Evolutionary conservation across 1,140 invertebrate genomes (phyloP), one percentile per base, ranked within the genome.

Genomic region (Drosophila nigrodunni): DNA sequence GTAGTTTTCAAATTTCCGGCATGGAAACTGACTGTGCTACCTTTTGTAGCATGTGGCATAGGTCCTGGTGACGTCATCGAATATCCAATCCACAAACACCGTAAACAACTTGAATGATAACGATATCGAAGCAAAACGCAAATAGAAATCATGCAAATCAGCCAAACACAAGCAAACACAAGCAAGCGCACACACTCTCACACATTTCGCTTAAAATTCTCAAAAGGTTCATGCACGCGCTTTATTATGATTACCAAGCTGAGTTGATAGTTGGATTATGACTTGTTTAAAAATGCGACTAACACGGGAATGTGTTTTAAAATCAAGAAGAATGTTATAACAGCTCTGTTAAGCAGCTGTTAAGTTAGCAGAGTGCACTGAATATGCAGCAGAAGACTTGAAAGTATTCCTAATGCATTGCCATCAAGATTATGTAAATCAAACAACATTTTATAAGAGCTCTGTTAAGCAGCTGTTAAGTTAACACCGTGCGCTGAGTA

Each of bases 1-100:
- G 74, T 57, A 64, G 74, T 67, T 81, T 81, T 70, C 78, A 71
- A 81, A 81, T 81, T 81, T 81, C 78, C 78, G 78, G 59, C 59
- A 61, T 60, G 66, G 44, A 79, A 74, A 78, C 79, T 54, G n/a
- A 35, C 34, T 59, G 49, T 43, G 58, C 30, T 60, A 52, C 57
- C 47, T 37, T 66, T 52, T 62, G 37, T 61, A 46, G 46, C 21
- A 43, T 35, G 7, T 13, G 35, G n/a, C 35, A 50, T 5, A 35
- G 4, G 15, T 9, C 7, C 25, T 11, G 46, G 18, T 61, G 59
- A 35, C 30, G 25, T 25, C 49, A 52, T 52, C 49, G 30, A 25
- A 21, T 25, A 34, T 52, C 49, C 3, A 30, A 52, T 52, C 49
- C 18, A 8, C 46, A 47, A 47, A 52, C 30, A 49, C 9, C 47